These are phyloP conservation scores for Campodea augens DNA, from an alignment of 1,140 invertebrate genomes.

Conservation along the genomic window DNA sequence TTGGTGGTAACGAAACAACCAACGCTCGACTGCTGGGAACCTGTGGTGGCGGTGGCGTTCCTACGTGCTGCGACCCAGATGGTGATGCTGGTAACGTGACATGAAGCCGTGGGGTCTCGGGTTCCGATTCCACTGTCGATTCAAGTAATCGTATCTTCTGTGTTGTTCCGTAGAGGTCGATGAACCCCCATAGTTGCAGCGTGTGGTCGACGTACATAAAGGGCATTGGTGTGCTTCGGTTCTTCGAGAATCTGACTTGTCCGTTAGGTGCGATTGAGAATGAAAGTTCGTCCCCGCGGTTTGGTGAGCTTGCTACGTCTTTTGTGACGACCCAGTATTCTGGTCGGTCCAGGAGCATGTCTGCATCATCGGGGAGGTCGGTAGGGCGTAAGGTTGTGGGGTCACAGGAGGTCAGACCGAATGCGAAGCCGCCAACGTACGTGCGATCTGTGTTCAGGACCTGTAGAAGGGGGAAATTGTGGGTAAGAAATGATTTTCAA, in stretches of 20 bases:
- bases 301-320: conserved; percentile 64
- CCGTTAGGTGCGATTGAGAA: conserved; percentile 65
- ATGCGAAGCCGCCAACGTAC: conserved; percentile 69
- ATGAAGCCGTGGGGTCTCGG: conserved; percentile 18
- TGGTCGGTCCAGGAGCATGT: conserved; percentile 74
- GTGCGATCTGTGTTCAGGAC: conserved; percentile 63
- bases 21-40: conserved; percentile 11
- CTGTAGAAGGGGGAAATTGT: conserved; percentile 27
- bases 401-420: conserved; percentile 86
- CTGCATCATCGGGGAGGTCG: conserved; percentile 81
- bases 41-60: conserved; percentile 14
- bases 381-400: conserved; percentile 45
- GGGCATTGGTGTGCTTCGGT: conserved; percentile 54
- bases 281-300: conserved; percentile 74
- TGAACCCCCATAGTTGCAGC: conserved; percentile 76
- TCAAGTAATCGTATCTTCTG: conserved; percentile 58
- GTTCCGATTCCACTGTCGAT: too few relatives aligned
- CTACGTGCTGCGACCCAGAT: conserved; percentile 15
- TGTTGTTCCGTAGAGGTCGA: conserved; percentile 89
- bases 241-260: conserved; percentile 74
- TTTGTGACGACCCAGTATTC: conserved; percentile 95
- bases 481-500: conserved; percentile 3
- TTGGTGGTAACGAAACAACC: conserved; percentile 11
- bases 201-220: conserved; percentile 91
- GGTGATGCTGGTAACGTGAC: conserved; percentile 14